phyloP scores from a whole-genome alignment of 1,140 invertebrate species.

The Nebria ingens region DNA sequence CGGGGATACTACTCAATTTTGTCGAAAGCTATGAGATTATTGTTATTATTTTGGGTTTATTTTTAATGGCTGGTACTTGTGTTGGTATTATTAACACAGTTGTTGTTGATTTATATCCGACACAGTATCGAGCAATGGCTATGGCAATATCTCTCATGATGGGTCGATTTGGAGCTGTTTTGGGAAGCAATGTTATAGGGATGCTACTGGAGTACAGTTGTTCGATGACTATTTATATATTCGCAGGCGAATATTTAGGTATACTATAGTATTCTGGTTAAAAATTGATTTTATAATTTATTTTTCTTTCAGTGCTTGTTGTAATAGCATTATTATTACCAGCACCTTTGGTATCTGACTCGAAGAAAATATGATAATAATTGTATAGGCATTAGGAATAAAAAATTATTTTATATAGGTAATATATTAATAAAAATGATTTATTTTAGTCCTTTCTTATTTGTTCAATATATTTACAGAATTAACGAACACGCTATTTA shows the following conservation, averaged over 20 bases:
- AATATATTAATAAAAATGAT: too few species aligned
- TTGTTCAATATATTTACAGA: too few species aligned
- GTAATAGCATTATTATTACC: constrained; percentile 19
- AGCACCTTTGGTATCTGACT: too few species aligned
- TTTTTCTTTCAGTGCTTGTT: constrained; percentile 21
- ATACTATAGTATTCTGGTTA: constrained; percentile 14
- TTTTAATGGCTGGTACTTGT: constrained; percentile 23
- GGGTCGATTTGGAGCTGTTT: constrained; percentile 39
- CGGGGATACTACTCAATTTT: constrained; percentile 22
- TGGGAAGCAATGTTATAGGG: constrained; percentile 39
- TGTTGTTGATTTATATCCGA: constrained; percentile 31
- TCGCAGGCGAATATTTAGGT: constrained; percentile 37
- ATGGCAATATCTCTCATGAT: constrained; percentile 45
- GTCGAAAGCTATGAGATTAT: constrained; percentile 19
- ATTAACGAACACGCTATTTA: too few species aligned
- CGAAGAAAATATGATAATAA: too few species aligned
- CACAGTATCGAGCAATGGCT: constrained; percentile 40
- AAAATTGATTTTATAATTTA: constrained; percentile 5
- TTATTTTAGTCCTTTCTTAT: too few species aligned
- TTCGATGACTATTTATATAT: constrained; percentile 35
- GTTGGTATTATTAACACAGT: constrained; percentile 31
- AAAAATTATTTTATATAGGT: too few species aligned
- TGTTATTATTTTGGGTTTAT: constrained; percentile 24
- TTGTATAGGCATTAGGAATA: too few species aligned
- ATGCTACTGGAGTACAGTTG: constrained; percentile 38